Evolutionary conservation across 2,888 invertebrate genomes (phyloP).

Genomic region (Drosophila pegasa): DNA sequence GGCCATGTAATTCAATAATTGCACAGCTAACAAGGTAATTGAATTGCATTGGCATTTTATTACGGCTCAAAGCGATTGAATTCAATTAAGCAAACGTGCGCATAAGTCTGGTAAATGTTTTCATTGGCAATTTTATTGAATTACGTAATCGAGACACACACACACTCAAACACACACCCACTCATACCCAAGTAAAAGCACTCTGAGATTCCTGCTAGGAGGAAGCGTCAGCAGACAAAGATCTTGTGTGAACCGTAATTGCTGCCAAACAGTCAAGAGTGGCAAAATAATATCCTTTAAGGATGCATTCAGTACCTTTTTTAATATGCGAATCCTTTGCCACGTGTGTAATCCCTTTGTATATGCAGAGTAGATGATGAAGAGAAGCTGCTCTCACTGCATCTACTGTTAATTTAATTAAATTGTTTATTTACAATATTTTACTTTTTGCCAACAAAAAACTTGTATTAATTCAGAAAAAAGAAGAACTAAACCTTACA

Average conservation of each 20-base stretch:
- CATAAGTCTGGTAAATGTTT: constrained; percentile 33
- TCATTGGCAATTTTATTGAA: constrained; percentile 13
- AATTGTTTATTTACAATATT: constrained; percentile 4
- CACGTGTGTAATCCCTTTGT: not conserved
- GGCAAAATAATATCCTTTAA: constrained; percentile 4
- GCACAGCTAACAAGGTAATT: constrained; percentile 53
- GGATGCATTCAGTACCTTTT: not conserved
- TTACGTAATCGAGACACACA: constrained; percentile 7
- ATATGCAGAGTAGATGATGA: not conserved
- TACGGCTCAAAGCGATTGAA: constrained; percentile 51
- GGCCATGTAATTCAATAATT: constrained; percentile 51
- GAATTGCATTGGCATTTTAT: constrained; percentile 50
- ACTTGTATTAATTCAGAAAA: not conserved
- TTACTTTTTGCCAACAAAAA: too few relatives aligned
- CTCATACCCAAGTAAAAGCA: not conserved
- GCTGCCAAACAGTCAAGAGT: constrained; percentile 2
- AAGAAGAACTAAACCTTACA: not conserved
- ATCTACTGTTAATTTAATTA: not conserved
- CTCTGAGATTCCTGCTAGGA: not conserved
- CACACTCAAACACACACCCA: not conserved
- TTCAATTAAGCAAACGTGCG: constrained; percentile 43
- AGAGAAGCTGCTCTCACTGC: not conserved
- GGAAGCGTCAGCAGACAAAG: not conserved
- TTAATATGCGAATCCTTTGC: not conserved
- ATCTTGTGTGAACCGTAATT: constrained; percentile 1